Conservation (phyloP, 2,888 invertebrate species). For the Desoria tigrina region DNA sequence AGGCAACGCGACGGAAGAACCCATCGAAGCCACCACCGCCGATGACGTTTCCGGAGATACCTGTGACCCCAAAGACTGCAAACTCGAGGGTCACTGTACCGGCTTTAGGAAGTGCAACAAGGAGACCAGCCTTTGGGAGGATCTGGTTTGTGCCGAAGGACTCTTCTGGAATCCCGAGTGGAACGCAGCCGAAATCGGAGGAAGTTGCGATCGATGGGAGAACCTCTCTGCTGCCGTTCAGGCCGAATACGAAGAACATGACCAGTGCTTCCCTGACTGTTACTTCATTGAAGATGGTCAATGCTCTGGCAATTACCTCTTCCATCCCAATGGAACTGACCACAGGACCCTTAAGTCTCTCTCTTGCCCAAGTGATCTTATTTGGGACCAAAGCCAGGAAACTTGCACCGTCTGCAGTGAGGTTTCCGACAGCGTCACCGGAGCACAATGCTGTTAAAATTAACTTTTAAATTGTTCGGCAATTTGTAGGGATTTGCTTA, state of each 20-base stretch:
- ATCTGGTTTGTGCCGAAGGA: not conserved
- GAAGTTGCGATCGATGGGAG: constrained; percentile 19
- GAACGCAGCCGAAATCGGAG: constrained; percentile 7
- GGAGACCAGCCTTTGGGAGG: not conserved
- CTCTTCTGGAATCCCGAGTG: constrained; percentile 21
- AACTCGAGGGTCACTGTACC: not conserved
- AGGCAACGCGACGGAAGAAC: not conserved
- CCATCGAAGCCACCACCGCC: not conserved
- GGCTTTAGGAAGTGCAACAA: not conserved
- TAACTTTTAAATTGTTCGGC: no score
- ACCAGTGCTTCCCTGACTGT: constrained; percentile 10
- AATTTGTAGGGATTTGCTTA: no score
- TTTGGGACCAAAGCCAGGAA: constrained; percentile 4
- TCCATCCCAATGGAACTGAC: not conserved
- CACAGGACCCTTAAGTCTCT: not conserved
- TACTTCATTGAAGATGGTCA: constrained; percentile 12
- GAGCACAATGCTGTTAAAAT: no score
- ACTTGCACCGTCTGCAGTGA: constrained; percentile 18
- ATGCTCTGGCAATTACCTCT: constrained; percentile 7
- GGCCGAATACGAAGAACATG: not conserved
- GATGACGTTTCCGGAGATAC: not conserved
- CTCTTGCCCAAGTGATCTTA: constrained; percentile 11
- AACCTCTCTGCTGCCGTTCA: not conserved
- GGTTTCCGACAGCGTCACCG: not conserved
- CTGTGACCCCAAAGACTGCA: not conserved